Base-by-base conservation (phyloP, 2,888 invertebrate species). In the Chesias legatella region DNA sequence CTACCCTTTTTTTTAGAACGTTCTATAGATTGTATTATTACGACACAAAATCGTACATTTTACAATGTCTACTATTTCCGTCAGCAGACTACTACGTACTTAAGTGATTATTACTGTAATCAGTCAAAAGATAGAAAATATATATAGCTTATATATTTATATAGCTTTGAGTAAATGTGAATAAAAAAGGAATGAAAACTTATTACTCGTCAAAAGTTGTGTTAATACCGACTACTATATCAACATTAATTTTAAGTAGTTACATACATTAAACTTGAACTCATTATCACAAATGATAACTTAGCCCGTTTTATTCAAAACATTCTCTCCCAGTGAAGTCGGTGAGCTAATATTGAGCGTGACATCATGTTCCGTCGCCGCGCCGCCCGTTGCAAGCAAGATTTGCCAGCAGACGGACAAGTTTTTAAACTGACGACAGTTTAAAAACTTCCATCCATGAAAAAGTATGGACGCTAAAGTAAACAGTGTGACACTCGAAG, bases 401-500 rank as follows among this genome's bases (percentile, higher is more conserved):
- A 53, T 52, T 46, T 22, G 29, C 29, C 13, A 10, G 6, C 24
- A 21, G 51, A 51, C 49, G 49, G 49, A 10, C 36, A 27, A 23
- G 36, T 7, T 32, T 33, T 43, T 22, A 28, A 42, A 37, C 31
- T 29, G n/a, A n/a, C 7, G 13, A 2, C 13, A 37, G 33, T 30
- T 41, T 37, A 22, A 10, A 23, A 27, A 20, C 23, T 10, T 8
- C 8, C 20, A 11, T 17, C 5, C 20, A 24, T 21, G 20, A 10
- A 6, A 23, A 22, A 26, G 31, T 35, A 47, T 53, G 48, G 38
- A 25, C 38, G 37, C 20, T 21, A 60, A 62, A 39, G 55, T 61
- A 22, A 61, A 59, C 40, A 56, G 56, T 58, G 57, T 81, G 13
- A 76, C 64, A 51, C 51, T 83, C 10, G 80, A 80, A 58, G 67